Percentiles rank a stretch among this genome's conserved stretches.
Evolutionary conservation across 2,888 invertebrate genomes (phyloP).

Genomic region (Dryobota labecula): DNA sequence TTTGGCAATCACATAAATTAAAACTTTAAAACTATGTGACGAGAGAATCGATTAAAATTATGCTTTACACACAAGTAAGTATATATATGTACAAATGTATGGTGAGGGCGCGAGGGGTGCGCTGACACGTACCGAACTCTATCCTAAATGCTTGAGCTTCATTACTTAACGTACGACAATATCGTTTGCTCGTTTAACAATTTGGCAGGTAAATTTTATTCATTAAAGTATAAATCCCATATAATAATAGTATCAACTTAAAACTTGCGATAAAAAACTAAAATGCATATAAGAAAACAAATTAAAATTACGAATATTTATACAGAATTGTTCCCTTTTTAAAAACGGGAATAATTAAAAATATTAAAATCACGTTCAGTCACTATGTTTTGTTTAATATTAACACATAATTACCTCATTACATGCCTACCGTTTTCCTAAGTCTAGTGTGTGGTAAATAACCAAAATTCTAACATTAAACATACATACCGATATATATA

Average conservation of each 20-base stretch:
- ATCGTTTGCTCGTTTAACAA: slow-evolving; percentile 86
- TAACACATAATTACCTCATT: slow-evolving; percentile 90
- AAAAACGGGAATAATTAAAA: slow-evolving; percentile 86
- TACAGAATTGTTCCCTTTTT: slow-evolving; percentile 87
- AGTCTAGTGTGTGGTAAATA: slow-evolving; percentile 90
- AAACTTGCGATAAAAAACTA: slow-evolving; percentile 88
- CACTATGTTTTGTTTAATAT: slow-evolving; percentile 89
- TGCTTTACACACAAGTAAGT: slow-evolving; percentile 89
- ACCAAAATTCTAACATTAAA: slow-evolving; percentile 91
- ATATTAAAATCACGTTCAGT: slow-evolving; percentile 89
- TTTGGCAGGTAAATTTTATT: slow-evolving; percentile 89
- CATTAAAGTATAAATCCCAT: slow-evolving; percentile 87
- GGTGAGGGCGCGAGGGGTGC: slow-evolving; percentile 82
- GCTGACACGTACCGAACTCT: slow-evolving; percentile 71
- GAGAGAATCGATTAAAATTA: slow-evolving; percentile 90
- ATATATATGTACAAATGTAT: slow-evolving; percentile 81
- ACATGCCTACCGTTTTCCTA: slow-evolving; percentile 89
- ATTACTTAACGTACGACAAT: slow-evolving; percentile 84
- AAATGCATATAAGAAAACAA: slow-evolving; percentile 87
- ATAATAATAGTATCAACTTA: slow-evolving; percentile 84
- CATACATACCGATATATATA: slow-evolving; percentile 91
- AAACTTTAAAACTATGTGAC: slow-evolving; percentile 90
- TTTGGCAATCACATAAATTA: slow-evolving; percentile 91
- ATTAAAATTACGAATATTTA: slow-evolving; percentile 90
- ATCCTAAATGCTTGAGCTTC: slow-evolving; percentile 89